Conservation (phyloP, 2,113 vertebrate species). For the Puffinus mauretanicus region DNA sequence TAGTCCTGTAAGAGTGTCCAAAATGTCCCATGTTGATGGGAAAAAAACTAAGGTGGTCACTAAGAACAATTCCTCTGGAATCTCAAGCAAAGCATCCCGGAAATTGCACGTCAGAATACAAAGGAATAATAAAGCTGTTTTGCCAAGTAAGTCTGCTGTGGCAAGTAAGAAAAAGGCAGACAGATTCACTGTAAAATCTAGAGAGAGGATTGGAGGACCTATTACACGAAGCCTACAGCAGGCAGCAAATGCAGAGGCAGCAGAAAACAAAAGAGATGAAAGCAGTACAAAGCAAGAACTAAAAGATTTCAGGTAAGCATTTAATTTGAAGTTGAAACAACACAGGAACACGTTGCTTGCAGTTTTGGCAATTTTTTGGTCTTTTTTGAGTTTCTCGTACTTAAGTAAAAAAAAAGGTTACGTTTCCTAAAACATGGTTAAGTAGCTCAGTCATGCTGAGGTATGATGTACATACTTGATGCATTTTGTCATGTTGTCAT, state of each 20-base stretch:
- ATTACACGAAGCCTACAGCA: constrained; percentile 82
- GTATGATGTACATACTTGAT: constrained; percentile 47
- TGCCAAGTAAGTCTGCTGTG: constrained; percentile 74
- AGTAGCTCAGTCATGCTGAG: constrained; percentile 12
- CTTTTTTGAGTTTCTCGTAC: neutral
- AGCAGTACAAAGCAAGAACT: constrained; percentile 77
- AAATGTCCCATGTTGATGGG: constrained; percentile 72
- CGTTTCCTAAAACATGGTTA: neutral
- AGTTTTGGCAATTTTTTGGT: neutral
- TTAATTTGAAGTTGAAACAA: constrained; percentile 40
- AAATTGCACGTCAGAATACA: constrained; percentile 82
- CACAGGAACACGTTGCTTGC: neutral
- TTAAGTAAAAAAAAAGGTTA: neutral
- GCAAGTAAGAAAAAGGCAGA: constrained; percentile 78
- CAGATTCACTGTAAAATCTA: constrained; percentile 71
- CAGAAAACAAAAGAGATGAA: constrained; percentile 81
- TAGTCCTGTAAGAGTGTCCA: constrained; percentile 81
- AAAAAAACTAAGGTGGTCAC: constrained; percentile 73
- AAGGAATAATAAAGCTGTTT: constrained; percentile 76
- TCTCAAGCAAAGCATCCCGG: constrained; percentile 78
- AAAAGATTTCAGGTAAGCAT: constrained; percentile 81
- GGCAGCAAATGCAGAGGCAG: constrained; percentile 72
- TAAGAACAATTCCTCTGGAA: constrained; percentile 64
- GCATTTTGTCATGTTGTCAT: constrained; percentile 49
- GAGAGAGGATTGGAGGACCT: constrained; percentile 77